phyloP scores from a whole-genome alignment of 2,888 invertebrate species.

The Melanostoma scalare region DNA sequence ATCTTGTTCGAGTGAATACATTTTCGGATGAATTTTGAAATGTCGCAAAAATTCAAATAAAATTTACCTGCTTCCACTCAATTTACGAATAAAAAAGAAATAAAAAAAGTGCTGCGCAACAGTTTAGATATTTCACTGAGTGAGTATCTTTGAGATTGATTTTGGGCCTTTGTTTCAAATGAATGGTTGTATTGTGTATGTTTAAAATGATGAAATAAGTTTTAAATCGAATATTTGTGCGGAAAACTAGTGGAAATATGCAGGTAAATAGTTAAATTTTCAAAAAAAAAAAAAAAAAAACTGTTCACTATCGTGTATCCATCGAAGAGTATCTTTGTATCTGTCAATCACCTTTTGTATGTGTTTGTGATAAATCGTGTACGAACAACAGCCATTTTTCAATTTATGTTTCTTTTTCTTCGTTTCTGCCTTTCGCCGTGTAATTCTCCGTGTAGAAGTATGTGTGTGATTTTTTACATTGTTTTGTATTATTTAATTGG shows the following conservation, averaged over 20 bases:
- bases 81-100: neutral
- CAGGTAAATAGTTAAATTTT: constrained; percentile 46
- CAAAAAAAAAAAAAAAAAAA: constrained; percentile 31
- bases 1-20: constrained; percentile 27
- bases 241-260: constrained; percentile 35
- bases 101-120: constrained; percentile 56
- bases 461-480: constrained; percentile 38
- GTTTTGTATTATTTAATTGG: constrained; percentile 58
- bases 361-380: constrained; percentile 66
- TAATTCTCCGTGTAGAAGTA: constrained; percentile 8
- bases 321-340: constrained; percentile 48
- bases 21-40: constrained; percentile 43
- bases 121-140: constrained; percentile 18
- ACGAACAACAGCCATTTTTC: constrained; percentile 68
- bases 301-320: constrained; percentile 58
- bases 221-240: neutral
- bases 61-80: constrained; percentile 21
- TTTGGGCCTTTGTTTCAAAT: constrained; percentile 14
- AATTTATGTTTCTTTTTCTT: constrained; percentile 1
- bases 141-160: neutral
- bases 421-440: constrained; percentile 14
- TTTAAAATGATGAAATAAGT: neutral
- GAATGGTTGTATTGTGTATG: neutral
- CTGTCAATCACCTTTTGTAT: constrained; percentile 29
- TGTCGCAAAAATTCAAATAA: constrained; percentile 65